Conservation (phyloP, 2,113 vertebrate species). For the Muscicapa adusta region DNA sequence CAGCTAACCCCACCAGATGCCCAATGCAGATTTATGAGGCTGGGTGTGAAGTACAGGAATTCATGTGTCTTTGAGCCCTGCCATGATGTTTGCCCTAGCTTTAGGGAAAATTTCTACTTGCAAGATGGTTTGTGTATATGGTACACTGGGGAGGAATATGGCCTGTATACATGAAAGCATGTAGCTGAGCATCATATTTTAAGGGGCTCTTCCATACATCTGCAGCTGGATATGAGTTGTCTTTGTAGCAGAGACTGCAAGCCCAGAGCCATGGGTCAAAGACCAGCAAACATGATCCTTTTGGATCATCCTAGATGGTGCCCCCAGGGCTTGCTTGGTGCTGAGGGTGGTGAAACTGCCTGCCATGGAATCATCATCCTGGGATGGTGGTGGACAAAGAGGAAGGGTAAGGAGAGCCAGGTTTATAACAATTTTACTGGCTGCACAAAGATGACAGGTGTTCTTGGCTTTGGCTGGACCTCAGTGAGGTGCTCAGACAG, state of each 20-base stretch:
- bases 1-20: background rate
- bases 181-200: background rate
- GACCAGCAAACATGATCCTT: background rate
- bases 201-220: background rate
- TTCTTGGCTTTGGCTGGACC: background rate
- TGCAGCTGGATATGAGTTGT: accelerated
- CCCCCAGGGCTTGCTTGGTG: background rate
- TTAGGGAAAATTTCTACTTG: background rate
- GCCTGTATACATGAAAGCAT: background rate
- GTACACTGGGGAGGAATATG: background rate
- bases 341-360: background rate
- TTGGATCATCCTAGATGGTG: background rate
- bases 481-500: background rate
- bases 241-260: background rate
- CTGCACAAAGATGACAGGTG: background rate
- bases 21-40: accelerated
- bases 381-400: background rate
- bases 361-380: background rate
- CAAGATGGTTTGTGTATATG: accelerated
- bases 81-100: background rate
- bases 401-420: background rate
- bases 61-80: background rate
- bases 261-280: background rate
- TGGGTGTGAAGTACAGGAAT: background rate
- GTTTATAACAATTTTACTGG: accelerated